Evolutionary conservation across 2,888 invertebrate species (phyloP), one percentile per base, ranked within the genome.

Genomic region (Synanthedon andrenaeformis): DNA sequence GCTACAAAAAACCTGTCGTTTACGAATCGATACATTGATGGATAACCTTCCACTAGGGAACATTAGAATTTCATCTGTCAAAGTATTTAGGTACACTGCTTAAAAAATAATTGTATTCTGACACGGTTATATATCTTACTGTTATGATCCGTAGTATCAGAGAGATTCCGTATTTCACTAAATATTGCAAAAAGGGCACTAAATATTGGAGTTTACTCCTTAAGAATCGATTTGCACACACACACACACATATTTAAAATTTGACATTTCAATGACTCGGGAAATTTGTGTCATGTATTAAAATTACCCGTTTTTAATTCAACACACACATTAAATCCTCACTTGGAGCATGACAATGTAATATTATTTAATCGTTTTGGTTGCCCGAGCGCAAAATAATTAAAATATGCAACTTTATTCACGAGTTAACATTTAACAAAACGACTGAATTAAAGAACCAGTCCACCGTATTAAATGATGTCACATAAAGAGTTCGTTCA

Each of bases 361-460:
- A 3, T 14, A 13, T 14, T 45, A n/a, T 45, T n/a, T 45, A 35
- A 35, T 35, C 35, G n/a, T 62, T 57, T 53, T 28, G 49, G 52
- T 56, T 42, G 52, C 55, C 55, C 57, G 59, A 56, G 58, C 59
- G 60, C 56, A 56, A 63, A 62, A 64, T 63, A 63, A 66, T 66
- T 59, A 59, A 63, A 52, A 13, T 54, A 54, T 56, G 58, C 58
- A 60, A 64, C 63, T 70, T 67, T 68, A 67, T 67, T 62, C 61
- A 65, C 63, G 62, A 65, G 60, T 66, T 67, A 59, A 62, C 68
- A 66, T 70, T 70, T 68, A 67, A 70, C 59, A 62, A 64, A 74
- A 73, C 65, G 54, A 67, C 69, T 75, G 70, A 73, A 75, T 77
- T 76, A 76, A 45, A 67, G 59, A 65, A 73, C 72, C 67, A 65